Conservation (phyloP, 2,797 vertebrate species). For the Fringilla coelebs region DNA sequence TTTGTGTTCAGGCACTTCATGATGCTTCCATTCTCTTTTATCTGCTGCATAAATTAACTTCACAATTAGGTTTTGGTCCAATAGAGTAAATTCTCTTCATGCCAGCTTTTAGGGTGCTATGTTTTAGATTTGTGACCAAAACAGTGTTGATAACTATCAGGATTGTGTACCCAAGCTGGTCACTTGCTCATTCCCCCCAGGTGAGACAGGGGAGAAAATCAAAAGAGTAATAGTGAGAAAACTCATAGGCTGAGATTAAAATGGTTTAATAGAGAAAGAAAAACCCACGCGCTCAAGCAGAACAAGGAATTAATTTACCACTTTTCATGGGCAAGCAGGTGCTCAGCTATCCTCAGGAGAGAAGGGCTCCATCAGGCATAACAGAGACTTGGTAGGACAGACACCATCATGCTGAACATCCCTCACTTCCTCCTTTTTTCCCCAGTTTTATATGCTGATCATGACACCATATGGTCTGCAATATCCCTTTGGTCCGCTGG, state of each 20-base stretch:
- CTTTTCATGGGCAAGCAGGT: neutral
- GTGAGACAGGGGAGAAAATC: neutral
- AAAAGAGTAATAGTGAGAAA: neutral
- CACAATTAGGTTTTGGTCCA: neutral
- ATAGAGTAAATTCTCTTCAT: neutral
- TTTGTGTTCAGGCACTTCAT: neutral
- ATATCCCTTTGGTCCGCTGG: accelerated
- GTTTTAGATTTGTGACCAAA: neutral
- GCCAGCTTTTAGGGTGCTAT: accelerated
- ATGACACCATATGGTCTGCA: neutral
- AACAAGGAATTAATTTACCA: neutral
- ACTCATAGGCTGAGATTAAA: neutral
- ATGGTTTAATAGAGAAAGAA: neutral
- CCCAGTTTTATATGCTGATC: neutral
- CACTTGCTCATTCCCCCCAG: neutral
- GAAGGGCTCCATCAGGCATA: neutral
- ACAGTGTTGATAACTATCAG: neutral
- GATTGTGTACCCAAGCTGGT: neutral
- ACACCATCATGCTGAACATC: accelerated
- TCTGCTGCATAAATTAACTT: neutral
- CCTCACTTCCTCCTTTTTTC: neutral
- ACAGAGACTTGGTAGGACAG: neutral
- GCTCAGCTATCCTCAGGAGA: neutral
- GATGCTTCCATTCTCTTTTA: neutral
- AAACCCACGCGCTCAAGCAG: accelerated